These are phyloP conservation scores for Cyclura pinguis DNA, from an alignment of 2,797 vertebrate species.

Conservation along the genomic window DNA sequence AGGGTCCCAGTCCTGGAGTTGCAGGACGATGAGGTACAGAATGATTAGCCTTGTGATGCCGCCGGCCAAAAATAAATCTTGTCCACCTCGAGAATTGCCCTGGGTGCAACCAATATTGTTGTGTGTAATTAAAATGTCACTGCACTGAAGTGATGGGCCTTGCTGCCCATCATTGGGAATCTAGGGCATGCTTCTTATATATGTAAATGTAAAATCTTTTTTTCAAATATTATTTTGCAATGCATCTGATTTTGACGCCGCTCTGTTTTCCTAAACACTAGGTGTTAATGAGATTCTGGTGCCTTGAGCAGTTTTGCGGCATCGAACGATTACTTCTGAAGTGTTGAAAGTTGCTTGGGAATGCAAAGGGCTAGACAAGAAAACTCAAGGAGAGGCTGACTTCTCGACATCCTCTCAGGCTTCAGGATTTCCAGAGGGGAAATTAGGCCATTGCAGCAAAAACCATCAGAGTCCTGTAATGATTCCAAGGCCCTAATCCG, in stretches of 20 bases:
- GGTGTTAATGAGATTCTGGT: slow-evolving; percentile 74
- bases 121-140: accelerated
- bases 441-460: neutral
- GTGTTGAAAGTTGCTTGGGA: neutral
- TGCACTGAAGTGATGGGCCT: accelerated
- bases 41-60: neutral
- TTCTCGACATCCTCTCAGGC: neutral
- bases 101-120: neutral
- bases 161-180: neutral
- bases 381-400: neutral
- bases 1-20: no score
- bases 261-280: slow-evolving; percentile 66
- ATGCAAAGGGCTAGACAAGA: neutral
- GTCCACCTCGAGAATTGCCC: neutral
- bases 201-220: slow-evolving; percentile 21
- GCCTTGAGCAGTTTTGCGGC: slow-evolving; percentile 63
- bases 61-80: neutral
- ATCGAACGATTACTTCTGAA: slow-evolving; percentile 5
- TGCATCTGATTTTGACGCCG: slow-evolving; percentile 60
- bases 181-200: slow-evolving; percentile 34
- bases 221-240: slow-evolving; percentile 35
- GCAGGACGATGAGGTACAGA: neutral
- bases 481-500: no score
- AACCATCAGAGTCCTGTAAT: neutral
- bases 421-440: neutral